Evolutionary conservation across 2,797 vertebrate genomes (phyloP), one percentile per base, ranked within the genome.

Genomic region (Arctocebus calabarensis): DNA sequence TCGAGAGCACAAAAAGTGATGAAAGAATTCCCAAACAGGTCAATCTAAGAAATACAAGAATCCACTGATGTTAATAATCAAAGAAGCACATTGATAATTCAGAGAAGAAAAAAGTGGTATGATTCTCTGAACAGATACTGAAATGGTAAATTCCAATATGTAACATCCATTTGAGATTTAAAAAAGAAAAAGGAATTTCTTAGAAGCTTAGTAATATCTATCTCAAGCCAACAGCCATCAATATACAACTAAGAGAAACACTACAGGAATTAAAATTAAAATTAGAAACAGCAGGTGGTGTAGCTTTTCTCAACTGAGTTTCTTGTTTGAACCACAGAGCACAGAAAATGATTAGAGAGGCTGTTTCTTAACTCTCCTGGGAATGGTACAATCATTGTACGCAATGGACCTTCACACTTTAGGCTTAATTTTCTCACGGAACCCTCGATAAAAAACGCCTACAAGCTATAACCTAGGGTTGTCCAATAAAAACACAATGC

Each of bases 91-190:
- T 48, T 20, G 25, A 12, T 85, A 62, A 74, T 57, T 88, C 34
- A 74, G 34, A 95, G 5, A 66, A 66, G 12, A 75, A 68, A 88
- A 88, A 62, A 74, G 34, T 32, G 40, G 52, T 34, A 82, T 3
- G 27, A 37, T 48, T 62, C 27, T 90, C 78, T 82, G 40, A 73
- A 90, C 6, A 85, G 48, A 68, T 5, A 75, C 6, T 43, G n/a
- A 88, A 92, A 93, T 40, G 45, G 29, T 64, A 83, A 87, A 13
- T 48, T 73, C 32, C 70, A 93, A 94, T 86, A 77, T 32, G 45
- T 12, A 74, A 73, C 2, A 25, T 59, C 66, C 48, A 4, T 32
- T 71, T 77, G 62, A 71, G 43, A 84, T 55, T 89, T 71, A n/a
- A 52, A 68, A 57, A 83, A 74, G 32, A 66, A 73, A 87, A 85